Percentiles rank a stretch among this genome's conserved stretches.
Conservation (phyloP, 2,113 vertebrate species). For the Oxygymnocypris stewartii region DNA sequence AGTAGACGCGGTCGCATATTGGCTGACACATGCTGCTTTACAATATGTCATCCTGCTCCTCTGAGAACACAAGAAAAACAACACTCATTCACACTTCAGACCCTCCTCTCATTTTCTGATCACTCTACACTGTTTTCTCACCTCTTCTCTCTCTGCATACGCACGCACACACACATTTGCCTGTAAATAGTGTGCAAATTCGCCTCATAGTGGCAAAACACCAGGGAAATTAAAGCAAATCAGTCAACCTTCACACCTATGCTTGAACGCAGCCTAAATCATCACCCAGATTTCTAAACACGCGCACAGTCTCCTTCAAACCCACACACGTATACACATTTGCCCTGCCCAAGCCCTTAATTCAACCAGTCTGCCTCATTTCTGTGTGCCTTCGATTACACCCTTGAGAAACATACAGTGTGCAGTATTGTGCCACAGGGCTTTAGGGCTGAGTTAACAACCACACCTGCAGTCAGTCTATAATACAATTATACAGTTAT, state of each 20-base stretch:
- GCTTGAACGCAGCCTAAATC: slow-evolving; percentile 43
- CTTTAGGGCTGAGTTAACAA: slow-evolving; percentile 29
- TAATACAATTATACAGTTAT: slow-evolving; percentile 20
- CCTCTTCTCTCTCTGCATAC: not conserved
- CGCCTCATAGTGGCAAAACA: slow-evolving; percentile 36
- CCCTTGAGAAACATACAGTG: slow-evolving; percentile 17
- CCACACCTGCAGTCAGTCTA: slow-evolving; percentile 42
- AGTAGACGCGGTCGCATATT: slow-evolving; percentile 61
- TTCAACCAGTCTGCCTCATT: slow-evolving; percentile 29
- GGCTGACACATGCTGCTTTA: slow-evolving; percentile 74
- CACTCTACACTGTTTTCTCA: slow-evolving; percentile 47
- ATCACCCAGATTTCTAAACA: slow-evolving; percentile 45
- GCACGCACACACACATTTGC: slow-evolving; percentile 28
- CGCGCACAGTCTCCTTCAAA: not conserved
- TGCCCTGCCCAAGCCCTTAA: not conserved
- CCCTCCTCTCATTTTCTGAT: not conserved
- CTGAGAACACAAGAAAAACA: slow-evolving; percentile 65
- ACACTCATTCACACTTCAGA: slow-evolving; percentile 71
- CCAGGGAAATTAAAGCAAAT: slow-evolving; percentile 53
- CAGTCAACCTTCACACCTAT: slow-evolving; percentile 51
- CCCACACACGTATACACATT: not conserved
- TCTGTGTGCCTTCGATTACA: slow-evolving; percentile 21
- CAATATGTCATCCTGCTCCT: slow-evolving; percentile 75
- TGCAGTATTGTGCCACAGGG: slow-evolving; percentile 29
- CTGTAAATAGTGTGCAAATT: too few species aligned